Evolutionary conservation across 2,113 vertebrate species (phyloP), one percentile per base, ranked within the genome.

Genomic region (Takifugu bimaculatus): DNA sequence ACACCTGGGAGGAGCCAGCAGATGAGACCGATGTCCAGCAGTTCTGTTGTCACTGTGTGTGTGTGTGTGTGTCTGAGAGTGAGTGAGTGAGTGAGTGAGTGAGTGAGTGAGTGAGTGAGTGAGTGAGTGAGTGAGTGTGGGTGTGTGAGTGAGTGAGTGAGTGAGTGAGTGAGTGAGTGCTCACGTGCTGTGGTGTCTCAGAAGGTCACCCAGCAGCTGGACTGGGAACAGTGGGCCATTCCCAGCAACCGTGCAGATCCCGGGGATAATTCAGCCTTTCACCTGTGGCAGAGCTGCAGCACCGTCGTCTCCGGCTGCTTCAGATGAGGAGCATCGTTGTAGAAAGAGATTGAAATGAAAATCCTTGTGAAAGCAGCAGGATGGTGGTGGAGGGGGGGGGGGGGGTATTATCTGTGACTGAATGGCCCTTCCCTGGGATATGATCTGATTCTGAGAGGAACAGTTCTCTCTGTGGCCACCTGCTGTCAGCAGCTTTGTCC

Each of bases 311-410:
- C 92, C 88, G 83, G 75, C 87, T 88, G 92, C 93, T 92, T 77
- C 89, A 93, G 94, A 96, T 95, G 93, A 98, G 95, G 97, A 85
- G 92, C 94, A 93, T 93, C 83, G 90, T 94, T 91, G 92, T 94
- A 93, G 94, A 93, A 95, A 95, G 94, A 94, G 94, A 95, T 93
- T 94, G 93, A 96, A 98, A 97, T 95, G 94, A 95, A 89, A 95
- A 95, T 94, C 93, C 93, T 92, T 92, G 91, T 93, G 92, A 90
- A 93, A 92, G 90, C 93, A 93, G 94, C 94, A 92, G 94, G 94
- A 91, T 90, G 83, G 87, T 87, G 56, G 54, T 4, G n/a, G 2
- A 20, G 42, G 49, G 50, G 43, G 32, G 50, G 87, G 93, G 92
- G 92, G 91, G 93, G 20, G 20, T 20, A 20, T 20, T 20, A 20